Evolutionary conservation across 2,113 vertebrate species (phyloP), one percentile per base, ranked within the genome.

Genomic region (Acinonyx jubatus): DNA sequence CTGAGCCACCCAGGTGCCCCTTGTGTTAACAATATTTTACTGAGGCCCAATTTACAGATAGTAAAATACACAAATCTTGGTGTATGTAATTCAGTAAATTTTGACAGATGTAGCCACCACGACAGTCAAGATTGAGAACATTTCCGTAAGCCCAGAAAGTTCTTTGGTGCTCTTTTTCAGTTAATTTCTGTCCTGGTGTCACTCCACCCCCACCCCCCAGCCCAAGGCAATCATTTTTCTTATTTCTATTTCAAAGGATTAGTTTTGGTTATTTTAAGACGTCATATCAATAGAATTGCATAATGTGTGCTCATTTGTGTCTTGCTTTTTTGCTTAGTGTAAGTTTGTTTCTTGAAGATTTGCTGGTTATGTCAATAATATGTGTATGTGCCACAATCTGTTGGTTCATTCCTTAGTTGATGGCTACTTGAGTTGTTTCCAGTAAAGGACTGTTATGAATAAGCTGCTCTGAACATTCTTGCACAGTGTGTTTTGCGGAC

Each of bases 161-260:
- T 83, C 78, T 19, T 21, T 25, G 4, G n/a, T 83, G 7, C 27
- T 83, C 55, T n/a, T 81, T 94, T 52, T 38, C 31, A 65, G 52
- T 74, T 74, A 83, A 95, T 74, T n/a, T 65, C 57, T 89, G 19
- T 57, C 25, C 86, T 33, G 25, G 38, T 16, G 9, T 12, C 21
- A 33, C 19, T 45, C 18, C 2, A 0, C 4, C 21, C 8, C 5
- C 11, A 50, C 45, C 3, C 3, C 1, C 13, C 18, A 31, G 9
- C 61, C 18, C 38, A 63, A 78, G 12, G 33, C 13, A 81, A 50
- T 12, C 12, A 9, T 9, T 71, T 50, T n/a, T 73, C 52, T 81
- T 85, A 81, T 81, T 63, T 82, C 14, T n/a, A 29, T 73, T 14
- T 29, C 33, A 38, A 9, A 50, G 27, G 41, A 82, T 73, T 41